Base-by-base conservation (phyloP, 2,797 vertebrate species). In the Cynopterus sphinx region DNA sequence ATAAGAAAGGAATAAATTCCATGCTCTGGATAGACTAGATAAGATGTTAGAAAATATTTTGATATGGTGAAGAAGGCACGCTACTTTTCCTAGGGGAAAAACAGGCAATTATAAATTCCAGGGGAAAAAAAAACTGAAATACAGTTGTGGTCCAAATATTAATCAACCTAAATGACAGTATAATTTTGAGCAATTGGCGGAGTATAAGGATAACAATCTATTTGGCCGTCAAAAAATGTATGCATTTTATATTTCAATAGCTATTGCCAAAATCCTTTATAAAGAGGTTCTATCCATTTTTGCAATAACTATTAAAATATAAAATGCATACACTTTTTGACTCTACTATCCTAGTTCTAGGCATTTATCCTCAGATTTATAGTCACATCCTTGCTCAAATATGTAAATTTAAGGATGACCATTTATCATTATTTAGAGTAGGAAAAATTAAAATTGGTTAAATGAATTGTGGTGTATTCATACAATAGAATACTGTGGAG, bases 391-490 rank as follows among this genome's bases (percentile, higher is more conserved):
- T 95, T 73, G 39, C 87, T 89, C 39, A 87, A 78, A 87, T n/a
- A 90, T 51, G 21, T 91, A 61, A 77, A 89, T 75, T 86, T 78
- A 78, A 83, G 65, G 28, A 73, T 83, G 19, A 61, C 53, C n/a
- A 73, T 77, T 83, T 49, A 90, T 79, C 75, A 79, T 83, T 78
- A 70, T 46, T 87, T 68, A 61, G 16, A 78, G 74, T 46, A 26
- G 12, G 31, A 93, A 95, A 96, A 93, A 24, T 28, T n/a, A 88
- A 51, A 89, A 89, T 51, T 43, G 46, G 49, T 78, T 87, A 89
- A 73, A 59, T 59, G 36, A 90, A 82, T 91, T 77, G 9, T 67
- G 24, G 33, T 46, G 26, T 17, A 55, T 67, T 59, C 26, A 26
- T 53, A 81, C 9, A 79, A 31, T 5, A 22, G 41, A 79, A n/a